A percentile compares a stretch with the other conserved stretches of the same genome.
phyloP scores from a whole-genome alignment of 2,113 vertebrate species.

The Reinhardtius hippoglossoides region DNA sequence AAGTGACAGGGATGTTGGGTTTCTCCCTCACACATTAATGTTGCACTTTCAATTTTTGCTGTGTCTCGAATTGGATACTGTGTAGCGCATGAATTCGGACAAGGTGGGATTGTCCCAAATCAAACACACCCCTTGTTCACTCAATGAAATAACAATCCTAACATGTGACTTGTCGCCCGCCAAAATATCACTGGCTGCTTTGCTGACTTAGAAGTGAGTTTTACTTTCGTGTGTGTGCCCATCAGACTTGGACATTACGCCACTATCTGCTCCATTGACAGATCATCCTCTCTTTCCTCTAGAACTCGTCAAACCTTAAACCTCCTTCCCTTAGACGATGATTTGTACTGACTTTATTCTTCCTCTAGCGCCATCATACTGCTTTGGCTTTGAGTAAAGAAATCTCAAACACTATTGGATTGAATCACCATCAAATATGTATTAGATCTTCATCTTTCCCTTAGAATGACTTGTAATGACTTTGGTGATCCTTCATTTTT shows the following conservation, averaged over 20 bases:
- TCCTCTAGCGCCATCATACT: background rate
- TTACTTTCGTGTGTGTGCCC: background rate
- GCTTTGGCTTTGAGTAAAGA: too few species aligned
- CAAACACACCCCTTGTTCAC: too few species aligned
- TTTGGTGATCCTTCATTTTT: background rate
- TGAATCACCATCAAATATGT: background rate
- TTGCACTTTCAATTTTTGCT: background rate
- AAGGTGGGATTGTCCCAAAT: background rate
- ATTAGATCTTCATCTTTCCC: background rate
- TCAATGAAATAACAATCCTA: background rate
- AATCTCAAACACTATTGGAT: background rate
- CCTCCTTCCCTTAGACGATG: background rate
- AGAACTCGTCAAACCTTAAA: background rate
- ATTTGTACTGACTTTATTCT: background rate
- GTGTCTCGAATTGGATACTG: background rate
- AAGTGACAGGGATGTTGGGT: constrained; percentile 8
- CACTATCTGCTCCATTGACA: background rate
- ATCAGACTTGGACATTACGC: background rate
- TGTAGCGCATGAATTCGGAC: background rate
- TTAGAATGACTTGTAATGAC: background rate
- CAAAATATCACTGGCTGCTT: background rate
- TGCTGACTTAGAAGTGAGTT: background rate
- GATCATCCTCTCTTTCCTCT: background rate
- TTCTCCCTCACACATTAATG: constrained; percentile 12
- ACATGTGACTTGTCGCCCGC: background rate